Base-by-base conservation (phyloP, 1,140 invertebrate genomes). In the Bursaphelenchus mucronatus region DNA sequence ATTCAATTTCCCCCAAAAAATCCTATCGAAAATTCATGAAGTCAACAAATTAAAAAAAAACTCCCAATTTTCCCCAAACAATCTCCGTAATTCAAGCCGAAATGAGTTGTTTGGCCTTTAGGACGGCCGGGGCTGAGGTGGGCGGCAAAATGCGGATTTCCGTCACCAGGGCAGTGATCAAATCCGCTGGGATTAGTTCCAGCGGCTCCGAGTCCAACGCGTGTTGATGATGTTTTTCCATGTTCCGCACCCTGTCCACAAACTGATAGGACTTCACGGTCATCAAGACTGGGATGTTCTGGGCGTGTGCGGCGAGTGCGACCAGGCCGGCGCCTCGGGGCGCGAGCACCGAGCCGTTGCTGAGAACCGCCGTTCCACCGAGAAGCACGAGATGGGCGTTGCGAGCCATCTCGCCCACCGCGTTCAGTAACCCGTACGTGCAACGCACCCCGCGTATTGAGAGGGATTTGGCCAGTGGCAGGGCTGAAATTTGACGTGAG, bases 391-490 rank as follows among this genome's bases (percentile, higher is more conserved):
- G 17, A 71, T 50, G 9, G 13, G 55, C 59, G 8, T 71, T 39
- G 11, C n/a, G 51, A n/a, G 71, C 9, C 8, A 56, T 53, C 5
- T 69, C 43, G 13, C 66, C 68, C 8, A 67, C 45, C 6, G 55
- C 40, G 50, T 71, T 70, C 17, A 67, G 51, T 1, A 43, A 9
- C n/a, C 69, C 68, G 52, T 67, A 67, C 17, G 50, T 72, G 52
- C 56, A 68, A 8, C 17, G 15, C 3, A 67, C 51, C 17, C 58
- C 49, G 56, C 46, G 68, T n/a, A 64, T 7, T 13, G 56, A 10
- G 10, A 67, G 41, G 21, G 58, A 21, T 30, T 45, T 61, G 21
- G 21, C 13, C 8, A 63, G 55, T 17, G n/a, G 15, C 3, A 13
- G 17, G 55, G 57, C 61, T 63, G 41, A 63, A 63, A 41, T 13